These are phyloP conservation scores for Ypsolopha scabrella DNA, from an alignment of 2,888 invertebrate species.

Conservation along the genomic window DNA sequence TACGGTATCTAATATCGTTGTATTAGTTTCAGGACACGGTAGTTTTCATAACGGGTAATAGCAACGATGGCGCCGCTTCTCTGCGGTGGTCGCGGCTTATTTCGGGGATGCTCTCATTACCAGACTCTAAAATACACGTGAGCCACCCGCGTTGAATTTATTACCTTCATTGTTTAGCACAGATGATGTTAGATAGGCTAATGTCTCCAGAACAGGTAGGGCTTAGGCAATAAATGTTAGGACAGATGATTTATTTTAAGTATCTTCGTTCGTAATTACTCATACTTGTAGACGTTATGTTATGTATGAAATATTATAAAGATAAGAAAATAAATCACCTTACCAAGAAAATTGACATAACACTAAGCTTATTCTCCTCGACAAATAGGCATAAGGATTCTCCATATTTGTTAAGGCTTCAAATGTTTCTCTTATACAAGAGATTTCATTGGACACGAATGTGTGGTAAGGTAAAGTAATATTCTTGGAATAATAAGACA, in stretches of 20 bases:
- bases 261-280: background rate
- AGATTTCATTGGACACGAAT: slow-evolving; percentile 4
- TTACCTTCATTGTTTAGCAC: slow-evolving; percentile 20
- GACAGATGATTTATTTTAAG: background rate
- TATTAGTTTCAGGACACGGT: slow-evolving; percentile 11
- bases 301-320: background rate
- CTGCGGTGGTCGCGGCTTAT: slow-evolving; percentile 46
- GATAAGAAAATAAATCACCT: slow-evolving; percentile 6
- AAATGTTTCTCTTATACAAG: too few relatives aligned
- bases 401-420: too few relatives aligned
- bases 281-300: background rate
- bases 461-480: slow-evolving; percentile 17
- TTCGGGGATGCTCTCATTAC: slow-evolving; percentile 32
- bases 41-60: background rate
- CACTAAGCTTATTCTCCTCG: background rate
- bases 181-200: background rate
- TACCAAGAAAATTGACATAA: slow-evolving; percentile 6
- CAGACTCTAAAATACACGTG: slow-evolving; percentile 21
- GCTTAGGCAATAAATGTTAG: background rate
- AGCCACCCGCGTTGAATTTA: slow-evolving; percentile 41
- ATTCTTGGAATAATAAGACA: slow-evolving; percentile 47
- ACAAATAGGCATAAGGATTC: too few relatives aligned
- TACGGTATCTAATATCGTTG: slow-evolving; percentile 31
- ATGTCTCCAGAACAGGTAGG: background rate
- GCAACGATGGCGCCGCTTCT: slow-evolving; percentile 13